Evolutionary conservation across 1,140 invertebrate species (phyloP).

Genomic region (Sitophilus oryzae): DNA sequence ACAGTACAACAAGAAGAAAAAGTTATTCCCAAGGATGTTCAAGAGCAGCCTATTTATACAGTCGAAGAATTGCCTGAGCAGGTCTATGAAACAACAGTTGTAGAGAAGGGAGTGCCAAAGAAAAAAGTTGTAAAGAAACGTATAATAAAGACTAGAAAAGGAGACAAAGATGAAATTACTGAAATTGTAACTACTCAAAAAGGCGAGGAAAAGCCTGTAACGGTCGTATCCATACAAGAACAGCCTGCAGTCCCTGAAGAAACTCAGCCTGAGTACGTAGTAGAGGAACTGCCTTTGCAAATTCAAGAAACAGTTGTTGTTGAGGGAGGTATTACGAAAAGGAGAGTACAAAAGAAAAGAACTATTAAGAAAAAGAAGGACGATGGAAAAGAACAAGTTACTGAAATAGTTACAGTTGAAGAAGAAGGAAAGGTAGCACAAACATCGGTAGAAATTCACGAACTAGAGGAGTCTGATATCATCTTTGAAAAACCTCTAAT

Average conservation of each 20-base stretch:
- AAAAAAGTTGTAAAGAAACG: slow-evolving; percentile 39
- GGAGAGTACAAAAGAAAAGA: slow-evolving; percentile 16
- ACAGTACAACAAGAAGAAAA: slow-evolving; percentile 31
- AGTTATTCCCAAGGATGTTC: slow-evolving; percentile 31
- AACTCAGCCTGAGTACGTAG: slow-evolving; percentile 26
- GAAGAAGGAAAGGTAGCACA: slow-evolving; percentile 38
- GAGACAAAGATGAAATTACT: slow-evolving; percentile 43
- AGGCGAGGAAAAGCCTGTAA: slow-evolving; percentile 41
- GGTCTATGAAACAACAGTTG: slow-evolving; percentile 36
- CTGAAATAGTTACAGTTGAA: slow-evolving; percentile 37
- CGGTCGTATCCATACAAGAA: slow-evolving; percentile 33
- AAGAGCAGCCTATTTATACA: slow-evolving; percentile 38
- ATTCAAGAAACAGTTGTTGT: slow-evolving; percentile 19
- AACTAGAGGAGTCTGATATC: background rate
- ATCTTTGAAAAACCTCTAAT: too few species aligned
- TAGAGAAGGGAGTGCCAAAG: slow-evolving; percentile 38
- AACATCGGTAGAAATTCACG: slow-evolving; percentile 33
- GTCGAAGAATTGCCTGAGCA: slow-evolving; percentile 38
- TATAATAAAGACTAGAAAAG: slow-evolving; percentile 44
- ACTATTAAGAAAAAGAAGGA: slow-evolving; percentile 33
- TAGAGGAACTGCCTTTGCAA: slow-evolving; percentile 23
- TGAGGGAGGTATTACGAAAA: slow-evolving; percentile 23
- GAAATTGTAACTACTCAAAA: slow-evolving; percentile 48
- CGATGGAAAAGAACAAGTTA: slow-evolving; percentile 36
- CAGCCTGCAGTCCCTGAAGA: slow-evolving; percentile 40